Evolutionary conservation across 64 coral and sea anemone species (phyloP).

Genomic region (Montipora foliosa): DNA sequence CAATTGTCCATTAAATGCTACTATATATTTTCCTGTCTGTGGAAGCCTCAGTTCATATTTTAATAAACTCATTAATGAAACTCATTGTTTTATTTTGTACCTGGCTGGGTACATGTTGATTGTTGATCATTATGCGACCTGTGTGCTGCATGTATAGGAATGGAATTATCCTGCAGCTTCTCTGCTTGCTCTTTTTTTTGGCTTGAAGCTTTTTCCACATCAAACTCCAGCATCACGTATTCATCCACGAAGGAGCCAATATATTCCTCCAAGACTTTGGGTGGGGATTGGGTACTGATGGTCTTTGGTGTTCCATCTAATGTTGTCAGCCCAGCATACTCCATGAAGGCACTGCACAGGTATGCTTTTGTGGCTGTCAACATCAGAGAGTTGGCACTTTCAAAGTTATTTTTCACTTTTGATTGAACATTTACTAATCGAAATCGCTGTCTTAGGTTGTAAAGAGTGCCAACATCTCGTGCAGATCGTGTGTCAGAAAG

Average conservation of each 20-base stretch:
- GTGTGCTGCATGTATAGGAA: too few species aligned
- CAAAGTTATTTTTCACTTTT: slow-evolving; percentile 52
- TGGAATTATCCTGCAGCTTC: background rate
- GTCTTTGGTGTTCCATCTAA: slow-evolving; percentile 22
- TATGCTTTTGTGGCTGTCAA: slow-evolving; percentile 53
- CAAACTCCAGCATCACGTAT: slow-evolving; percentile 74
- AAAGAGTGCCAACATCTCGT: slow-evolving; percentile 57
- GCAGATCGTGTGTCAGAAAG: slow-evolving; percentile 20
- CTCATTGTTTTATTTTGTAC: too few species aligned
- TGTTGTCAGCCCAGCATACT: slow-evolving; percentile 23
- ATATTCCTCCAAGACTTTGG: background rate
- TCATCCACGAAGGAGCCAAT: slow-evolving; percentile 74
- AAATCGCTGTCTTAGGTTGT: slow-evolving; percentile 55
- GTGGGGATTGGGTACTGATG: background rate
- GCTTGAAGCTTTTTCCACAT: slow-evolving; percentile 39
- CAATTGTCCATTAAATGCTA: too few species aligned
- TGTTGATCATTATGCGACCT: too few species aligned
- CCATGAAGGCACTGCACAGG: slow-evolving; percentile 51
- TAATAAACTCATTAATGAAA: too few species aligned
- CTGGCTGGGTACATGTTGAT: too few species aligned
- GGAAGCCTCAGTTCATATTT: too few species aligned
- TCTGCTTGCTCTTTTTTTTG: slow-evolving; percentile 39
- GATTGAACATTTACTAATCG: slow-evolving; percentile 32
- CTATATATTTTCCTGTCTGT: too few species aligned
- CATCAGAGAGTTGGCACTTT: slow-evolving; percentile 57